A percentile compares a stretch with the other conserved stretches of the same genome.
phyloP scores from a whole-genome alignment of 2,888 invertebrate genomes.

The Tortricodes alternella region DNA sequence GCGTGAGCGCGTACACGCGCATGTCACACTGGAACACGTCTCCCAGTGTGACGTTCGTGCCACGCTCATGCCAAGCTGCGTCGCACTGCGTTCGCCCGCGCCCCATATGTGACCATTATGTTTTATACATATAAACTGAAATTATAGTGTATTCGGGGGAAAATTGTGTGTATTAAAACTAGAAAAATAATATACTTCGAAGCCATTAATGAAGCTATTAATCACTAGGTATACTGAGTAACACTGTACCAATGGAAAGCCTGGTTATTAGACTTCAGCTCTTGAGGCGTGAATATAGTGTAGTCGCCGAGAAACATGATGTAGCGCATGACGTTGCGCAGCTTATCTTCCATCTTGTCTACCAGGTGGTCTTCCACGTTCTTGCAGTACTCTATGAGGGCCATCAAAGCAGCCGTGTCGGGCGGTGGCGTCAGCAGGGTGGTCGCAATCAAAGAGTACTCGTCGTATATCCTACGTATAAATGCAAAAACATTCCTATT shows the following conservation, averaged over 20 bases:
- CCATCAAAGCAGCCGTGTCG: conserved; percentile 94
- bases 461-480: conserved; percentile 87
- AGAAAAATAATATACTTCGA: no score
- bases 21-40: no score
- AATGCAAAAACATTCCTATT: background rate
- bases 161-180: no score
- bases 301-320: conserved; percentile 94
- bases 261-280: conserved; percentile 94
- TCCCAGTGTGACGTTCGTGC: no score
- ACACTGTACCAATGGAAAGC: conserved; percentile 88
- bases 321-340: conserved; percentile 86
- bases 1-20: no score
- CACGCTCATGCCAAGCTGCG: no score
- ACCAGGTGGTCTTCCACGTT: conserved; percentile 87
- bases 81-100: no score
- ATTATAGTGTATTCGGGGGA: no score
- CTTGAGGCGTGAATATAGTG: conserved; percentile 89
- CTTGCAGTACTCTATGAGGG: conserved; percentile 88
- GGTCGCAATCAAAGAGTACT: conserved; percentile 91
- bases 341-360: conserved; percentile 88
- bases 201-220: background rate
- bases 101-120: no score
- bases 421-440: conserved; percentile 90
- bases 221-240: background rate
- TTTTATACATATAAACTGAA: no score